Evolutionary conservation across 2,113 vertebrate species (phyloP).

Genomic region (Halcyon malimbica): DNA sequence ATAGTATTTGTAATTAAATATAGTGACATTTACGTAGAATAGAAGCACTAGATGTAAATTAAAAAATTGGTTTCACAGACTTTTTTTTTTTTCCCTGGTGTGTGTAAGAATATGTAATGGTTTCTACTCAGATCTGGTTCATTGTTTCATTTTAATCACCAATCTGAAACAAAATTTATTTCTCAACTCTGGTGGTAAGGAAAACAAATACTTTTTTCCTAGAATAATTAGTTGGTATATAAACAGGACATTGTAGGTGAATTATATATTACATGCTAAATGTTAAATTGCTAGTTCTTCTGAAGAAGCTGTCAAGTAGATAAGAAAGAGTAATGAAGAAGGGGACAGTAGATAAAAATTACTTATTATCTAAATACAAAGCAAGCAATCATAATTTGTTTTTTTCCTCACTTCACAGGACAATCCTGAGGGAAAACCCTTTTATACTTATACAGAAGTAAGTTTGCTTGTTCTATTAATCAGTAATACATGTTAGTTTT

Average conservation of each 20-base stretch:
- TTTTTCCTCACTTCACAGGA: conserved; percentile 17
- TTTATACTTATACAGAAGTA: neutral
- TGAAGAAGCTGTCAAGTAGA: neutral
- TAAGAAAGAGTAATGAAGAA: neutral
- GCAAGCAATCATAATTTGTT: neutral
- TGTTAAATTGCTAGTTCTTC: neutral
- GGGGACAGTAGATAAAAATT: neutral
- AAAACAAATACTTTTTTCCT: neutral
- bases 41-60: neutral
- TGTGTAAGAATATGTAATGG: neutral
- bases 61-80: neutral
- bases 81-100: neutral
- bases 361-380: neutral
- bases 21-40: neutral
- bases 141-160: neutral
- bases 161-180: neutral
- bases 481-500: neutral
- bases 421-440: neutral
- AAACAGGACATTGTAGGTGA: neutral
- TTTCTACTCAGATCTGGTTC: neutral
- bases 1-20: neutral
- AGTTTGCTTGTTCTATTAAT: neutral
- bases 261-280: neutral
- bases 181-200: neutral
- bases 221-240: neutral